Conservation (phyloP, 2,888 invertebrate species). For the Heterodera filipjevi region DNA sequence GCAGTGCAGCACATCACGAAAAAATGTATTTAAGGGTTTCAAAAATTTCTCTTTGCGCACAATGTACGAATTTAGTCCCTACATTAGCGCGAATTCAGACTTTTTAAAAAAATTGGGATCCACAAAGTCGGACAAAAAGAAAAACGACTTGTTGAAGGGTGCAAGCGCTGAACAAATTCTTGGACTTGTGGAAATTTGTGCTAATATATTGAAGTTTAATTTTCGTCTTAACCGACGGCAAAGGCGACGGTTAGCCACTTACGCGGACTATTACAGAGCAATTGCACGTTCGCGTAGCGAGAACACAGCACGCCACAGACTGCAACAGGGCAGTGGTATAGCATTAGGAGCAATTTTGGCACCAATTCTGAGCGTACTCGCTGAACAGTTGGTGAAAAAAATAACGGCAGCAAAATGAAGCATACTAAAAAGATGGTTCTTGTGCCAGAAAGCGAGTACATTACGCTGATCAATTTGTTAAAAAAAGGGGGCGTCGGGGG, state of each 20-base stretch:
- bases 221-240: background rate
- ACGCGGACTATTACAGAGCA: conserved; percentile 13
- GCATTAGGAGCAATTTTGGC: conserved; percentile 1
- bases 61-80: background rate
- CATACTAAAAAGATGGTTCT: conserved; percentile 18
- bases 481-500: background rate
- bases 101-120: background rate
- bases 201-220: conserved; percentile 1
- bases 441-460: background rate
- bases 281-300: conserved; percentile 11
- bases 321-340: background rate
- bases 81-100: background rate
- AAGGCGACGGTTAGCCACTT: background rate
- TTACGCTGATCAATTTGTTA: background rate
- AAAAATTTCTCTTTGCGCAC: no score
- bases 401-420: background rate
- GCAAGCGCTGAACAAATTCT: conserved; percentile 16
- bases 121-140: background rate
- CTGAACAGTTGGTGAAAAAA: background rate
- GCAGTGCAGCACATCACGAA: no score
- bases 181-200: conserved; percentile 20
- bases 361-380: background rate
- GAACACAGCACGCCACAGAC: background rate
- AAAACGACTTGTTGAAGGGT: background rate
- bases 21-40: no score